Evolutionary conservation across 2,888 invertebrate species (phyloP).

Genomic region (Ectropis crepuscularia): DNA sequence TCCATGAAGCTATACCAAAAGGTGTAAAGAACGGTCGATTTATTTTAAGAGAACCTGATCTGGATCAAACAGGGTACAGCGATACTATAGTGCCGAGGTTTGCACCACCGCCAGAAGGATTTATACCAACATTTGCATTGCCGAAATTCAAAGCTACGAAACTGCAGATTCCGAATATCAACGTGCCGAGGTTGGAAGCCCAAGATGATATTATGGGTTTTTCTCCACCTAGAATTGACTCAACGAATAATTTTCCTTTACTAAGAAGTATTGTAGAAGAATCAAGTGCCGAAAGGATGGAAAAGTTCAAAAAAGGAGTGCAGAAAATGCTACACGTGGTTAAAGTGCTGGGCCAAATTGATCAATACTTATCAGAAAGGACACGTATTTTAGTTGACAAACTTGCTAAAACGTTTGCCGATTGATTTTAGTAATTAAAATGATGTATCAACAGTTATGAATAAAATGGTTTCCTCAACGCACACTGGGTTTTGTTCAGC

Average conservation of each 20-base stretch:
- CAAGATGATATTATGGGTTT: conserved; percentile 35
- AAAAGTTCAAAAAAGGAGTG: conserved; percentile 74
- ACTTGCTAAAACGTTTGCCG: conserved; percentile 68
- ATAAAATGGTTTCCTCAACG: too few relatives aligned
- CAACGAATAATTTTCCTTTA: conserved; percentile 52
- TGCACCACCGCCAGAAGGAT: conserved; percentile 65
- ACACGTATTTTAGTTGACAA: conserved; percentile 74
- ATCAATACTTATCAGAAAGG: conserved; percentile 74
- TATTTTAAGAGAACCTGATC: conserved; percentile 55
- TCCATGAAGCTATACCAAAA: conserved; percentile 70
- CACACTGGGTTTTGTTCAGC: too few relatives aligned
- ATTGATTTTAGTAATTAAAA: conserved; percentile 44
- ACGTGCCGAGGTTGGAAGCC: conserved; percentile 60
- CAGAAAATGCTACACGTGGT: conserved; percentile 76
- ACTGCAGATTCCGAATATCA: conserved; percentile 58
- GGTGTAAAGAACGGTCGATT: conserved; percentile 70
- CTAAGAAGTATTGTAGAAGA: conserved; percentile 60
- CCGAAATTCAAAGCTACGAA: conserved; percentile 57
- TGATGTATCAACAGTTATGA: background rate
- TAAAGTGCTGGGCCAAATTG: conserved; percentile 73
- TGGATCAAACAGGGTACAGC: conserved; percentile 62
- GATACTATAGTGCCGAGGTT: conserved; percentile 61
- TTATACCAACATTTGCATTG: conserved; percentile 53
- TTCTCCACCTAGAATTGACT: conserved; percentile 61
- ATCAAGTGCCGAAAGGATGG: conserved; percentile 73